A percentile compares a stretch with the other conserved stretches of the same genome.
phyloP scores from a whole-genome alignment of 2,113 vertebrate genomes.

The Rhynchopsitta pachyrhyncha region DNA sequence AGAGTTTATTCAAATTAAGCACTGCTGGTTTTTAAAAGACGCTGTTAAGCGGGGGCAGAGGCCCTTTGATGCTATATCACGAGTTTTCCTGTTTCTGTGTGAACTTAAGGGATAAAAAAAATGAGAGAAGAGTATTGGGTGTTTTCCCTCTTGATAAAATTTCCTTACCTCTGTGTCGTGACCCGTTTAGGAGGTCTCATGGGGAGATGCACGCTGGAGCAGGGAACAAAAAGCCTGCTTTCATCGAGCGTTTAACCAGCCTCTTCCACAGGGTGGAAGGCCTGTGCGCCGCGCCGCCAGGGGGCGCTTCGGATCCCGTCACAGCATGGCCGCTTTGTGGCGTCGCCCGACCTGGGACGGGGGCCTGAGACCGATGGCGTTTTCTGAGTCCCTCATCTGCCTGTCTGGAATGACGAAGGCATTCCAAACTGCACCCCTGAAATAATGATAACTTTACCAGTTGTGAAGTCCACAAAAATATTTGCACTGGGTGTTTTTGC shows the following conservation, averaged over 20 bases:
- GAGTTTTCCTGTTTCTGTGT: neutral
- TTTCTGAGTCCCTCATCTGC: neutral
- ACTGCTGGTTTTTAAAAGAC: neutral
- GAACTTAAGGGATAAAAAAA: neutral
- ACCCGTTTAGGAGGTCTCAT: neutral
- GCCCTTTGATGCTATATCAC: neutral
- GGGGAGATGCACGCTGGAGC: neutral
- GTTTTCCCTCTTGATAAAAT: neutral
- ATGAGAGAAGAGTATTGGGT: neutral
- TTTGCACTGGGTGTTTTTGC: neutral
- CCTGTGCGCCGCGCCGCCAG: neutral
- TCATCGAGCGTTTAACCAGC: fast-evolving
- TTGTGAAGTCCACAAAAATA: neutral
- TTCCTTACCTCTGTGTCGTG: fast-evolving
- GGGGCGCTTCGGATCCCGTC: neutral
- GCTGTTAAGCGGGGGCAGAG: neutral
- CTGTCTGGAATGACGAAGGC: neutral
- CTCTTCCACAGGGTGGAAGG: neutral
- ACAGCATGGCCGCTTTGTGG: fast-evolving
- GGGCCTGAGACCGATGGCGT: neutral
- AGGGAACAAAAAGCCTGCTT: neutral
- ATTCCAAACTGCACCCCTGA: neutral
- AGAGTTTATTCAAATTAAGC: neutral
- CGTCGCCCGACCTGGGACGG: fast-evolving
- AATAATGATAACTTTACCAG: neutral